phyloP scores from a whole-genome alignment of 2,113 vertebrate genomes.

The human (Homo sapiens) region DNA sequence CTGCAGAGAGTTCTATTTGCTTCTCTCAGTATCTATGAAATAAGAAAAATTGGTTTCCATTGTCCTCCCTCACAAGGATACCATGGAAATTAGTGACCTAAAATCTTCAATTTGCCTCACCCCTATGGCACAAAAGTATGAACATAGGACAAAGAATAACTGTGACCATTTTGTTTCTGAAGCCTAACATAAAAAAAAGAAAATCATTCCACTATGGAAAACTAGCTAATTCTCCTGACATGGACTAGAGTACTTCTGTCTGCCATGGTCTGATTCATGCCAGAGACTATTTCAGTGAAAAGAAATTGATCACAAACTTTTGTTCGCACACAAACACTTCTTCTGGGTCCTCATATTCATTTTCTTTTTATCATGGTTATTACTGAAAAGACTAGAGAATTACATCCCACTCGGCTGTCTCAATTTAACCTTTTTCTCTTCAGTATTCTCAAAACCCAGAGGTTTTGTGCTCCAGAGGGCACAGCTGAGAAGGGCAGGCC shows the following conservation, averaged over 20 bases:
- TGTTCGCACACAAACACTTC: background rate
- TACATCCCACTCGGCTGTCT: background rate
- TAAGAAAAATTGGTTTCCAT: constrained; percentile 59
- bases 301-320: constrained; percentile 46
- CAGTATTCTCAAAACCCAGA: background rate
- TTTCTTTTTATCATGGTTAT: constrained; percentile 56
- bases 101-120: constrained; percentile 48
- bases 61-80: background rate
- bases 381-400: constrained; percentile 43
- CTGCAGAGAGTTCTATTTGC: background rate
- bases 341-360: background rate
- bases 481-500: background rate
- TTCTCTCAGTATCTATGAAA: constrained; percentile 37
- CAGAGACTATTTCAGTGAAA: constrained; percentile 28
- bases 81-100: constrained; percentile 62
- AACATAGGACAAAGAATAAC: constrained; percentile 36
- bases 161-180: constrained; percentile 58
- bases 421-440: background rate
- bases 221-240: constrained; percentile 69
- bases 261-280: constrained; percentile 65
- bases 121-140: constrained; percentile 20
- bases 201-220: constrained; percentile 57
- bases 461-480: background rate
- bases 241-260: constrained; percentile 58
- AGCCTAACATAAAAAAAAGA: background rate